phyloP scores from a whole-genome alignment of 2,113 vertebrate genomes.

The Promerops cafer region DNA sequence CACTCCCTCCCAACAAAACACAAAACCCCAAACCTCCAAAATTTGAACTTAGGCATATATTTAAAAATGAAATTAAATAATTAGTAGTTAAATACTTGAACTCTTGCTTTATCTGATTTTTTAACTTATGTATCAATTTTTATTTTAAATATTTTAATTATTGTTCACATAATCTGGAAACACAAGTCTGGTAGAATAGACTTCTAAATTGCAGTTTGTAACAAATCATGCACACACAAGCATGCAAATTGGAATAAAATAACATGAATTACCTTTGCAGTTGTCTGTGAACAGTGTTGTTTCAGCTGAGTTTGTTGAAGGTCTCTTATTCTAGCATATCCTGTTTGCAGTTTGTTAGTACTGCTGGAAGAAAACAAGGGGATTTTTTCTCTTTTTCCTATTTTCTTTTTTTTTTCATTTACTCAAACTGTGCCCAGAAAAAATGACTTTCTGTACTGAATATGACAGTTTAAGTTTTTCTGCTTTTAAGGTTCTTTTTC shows the following conservation, averaged over 20 bases:
- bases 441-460: conserved; percentile 41
- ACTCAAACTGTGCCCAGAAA: conserved; percentile 2
- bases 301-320: background rate
- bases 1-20: background rate
- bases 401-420: background rate
- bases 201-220: background rate
- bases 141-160: background rate
- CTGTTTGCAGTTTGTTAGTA: background rate
- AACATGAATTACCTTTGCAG: conserved; percentile 27
- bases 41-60: background rate
- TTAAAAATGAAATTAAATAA: background rate
- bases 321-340: background rate
- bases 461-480: conserved; percentile 56
- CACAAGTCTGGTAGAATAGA: background rate
- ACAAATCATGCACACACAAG: background rate
- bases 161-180: background rate
- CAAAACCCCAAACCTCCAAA: background rate
- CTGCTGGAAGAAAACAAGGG: conserved; percentile 8
- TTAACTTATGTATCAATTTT: background rate
- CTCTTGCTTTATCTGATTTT: background rate
- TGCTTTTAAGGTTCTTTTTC: conserved; percentile 51
- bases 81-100: background rate
- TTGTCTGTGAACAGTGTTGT: background rate
- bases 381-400: background rate
- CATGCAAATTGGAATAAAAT: background rate